Conservation (phyloP, 1,140 invertebrate genomes). For the Mizuhopecten yessoensis region DNA sequence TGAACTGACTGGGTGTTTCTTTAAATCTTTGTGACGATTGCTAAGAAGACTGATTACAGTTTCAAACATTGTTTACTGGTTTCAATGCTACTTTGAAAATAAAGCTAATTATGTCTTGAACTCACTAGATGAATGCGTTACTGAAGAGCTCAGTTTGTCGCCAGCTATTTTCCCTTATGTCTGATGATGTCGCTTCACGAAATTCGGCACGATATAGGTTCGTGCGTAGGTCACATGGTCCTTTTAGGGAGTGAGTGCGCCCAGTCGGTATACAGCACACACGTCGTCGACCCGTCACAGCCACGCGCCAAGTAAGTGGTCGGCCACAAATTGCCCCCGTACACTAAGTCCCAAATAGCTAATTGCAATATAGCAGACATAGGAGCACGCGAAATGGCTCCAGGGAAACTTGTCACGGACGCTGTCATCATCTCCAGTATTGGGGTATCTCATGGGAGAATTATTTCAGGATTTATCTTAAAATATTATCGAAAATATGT, state of each 20-base stretch:
- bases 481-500: neutral
- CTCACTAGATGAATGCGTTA: too few species aligned
- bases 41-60: too few species aligned
- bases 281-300: neutral
- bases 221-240: neutral
- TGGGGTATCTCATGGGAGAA: neutral
- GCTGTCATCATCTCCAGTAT: neutral
- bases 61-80: too few species aligned
- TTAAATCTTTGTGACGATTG: too few species aligned
- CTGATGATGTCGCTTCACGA: neutral
- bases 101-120: too few species aligned
- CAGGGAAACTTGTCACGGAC: neutral
- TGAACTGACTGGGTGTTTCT: too few species aligned
- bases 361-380: neutral
- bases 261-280: neutral
- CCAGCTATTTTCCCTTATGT: neutral
- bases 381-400: slow-evolving; percentile 4
- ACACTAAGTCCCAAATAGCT: neutral
- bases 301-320: neutral
- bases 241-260: neutral
- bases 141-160: too few species aligned
- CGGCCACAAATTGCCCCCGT: neutral
- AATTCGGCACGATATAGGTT: neutral
- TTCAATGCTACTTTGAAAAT: too few species aligned
- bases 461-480: neutral